Percentiles rank a stretch among this genome's conserved stretches.
Evolutionary conservation across 2,113 vertebrate species (phyloP).

Genomic region (Oncorhynchus tshawytscha): DNA sequence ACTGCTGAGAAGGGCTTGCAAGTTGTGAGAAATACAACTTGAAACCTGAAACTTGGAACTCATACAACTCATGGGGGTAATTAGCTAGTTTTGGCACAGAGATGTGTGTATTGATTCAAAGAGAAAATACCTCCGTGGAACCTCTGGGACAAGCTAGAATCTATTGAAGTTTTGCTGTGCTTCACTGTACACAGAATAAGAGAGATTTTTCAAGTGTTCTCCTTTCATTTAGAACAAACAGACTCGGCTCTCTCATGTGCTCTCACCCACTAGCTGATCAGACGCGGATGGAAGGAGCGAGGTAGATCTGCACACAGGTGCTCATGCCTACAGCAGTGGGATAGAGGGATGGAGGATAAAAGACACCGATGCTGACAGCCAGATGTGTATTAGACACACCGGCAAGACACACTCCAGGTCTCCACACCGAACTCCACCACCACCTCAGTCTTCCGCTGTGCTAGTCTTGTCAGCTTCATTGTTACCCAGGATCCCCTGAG

Average conservation of each 20-base stretch:
- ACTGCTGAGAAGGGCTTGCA: too few species aligned
- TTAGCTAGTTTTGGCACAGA: not conserved
- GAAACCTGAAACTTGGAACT: not conserved
- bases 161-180: not conserved
- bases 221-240: conserved; percentile 2
- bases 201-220: not conserved
- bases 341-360: not conserved
- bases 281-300: not conserved
- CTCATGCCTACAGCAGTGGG: not conserved
- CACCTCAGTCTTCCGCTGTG: conserved; percentile 12
- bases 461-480: conserved; percentile 33
- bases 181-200: not conserved
- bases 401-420: not conserved
- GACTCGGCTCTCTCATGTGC: not conserved
- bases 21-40: too few species aligned
- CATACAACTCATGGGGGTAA: not conserved
- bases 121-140: not conserved
- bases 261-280: not conserved
- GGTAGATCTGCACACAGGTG: not conserved
- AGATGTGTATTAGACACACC: not conserved
- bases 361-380: not conserved
- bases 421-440: conserved; percentile 11
- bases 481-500: conserved; percentile 25
- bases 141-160: not conserved
- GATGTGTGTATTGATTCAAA: not conserved